Conservation (phyloP, 2,113 vertebrate genomes). For the Cairina moschata region DNA sequence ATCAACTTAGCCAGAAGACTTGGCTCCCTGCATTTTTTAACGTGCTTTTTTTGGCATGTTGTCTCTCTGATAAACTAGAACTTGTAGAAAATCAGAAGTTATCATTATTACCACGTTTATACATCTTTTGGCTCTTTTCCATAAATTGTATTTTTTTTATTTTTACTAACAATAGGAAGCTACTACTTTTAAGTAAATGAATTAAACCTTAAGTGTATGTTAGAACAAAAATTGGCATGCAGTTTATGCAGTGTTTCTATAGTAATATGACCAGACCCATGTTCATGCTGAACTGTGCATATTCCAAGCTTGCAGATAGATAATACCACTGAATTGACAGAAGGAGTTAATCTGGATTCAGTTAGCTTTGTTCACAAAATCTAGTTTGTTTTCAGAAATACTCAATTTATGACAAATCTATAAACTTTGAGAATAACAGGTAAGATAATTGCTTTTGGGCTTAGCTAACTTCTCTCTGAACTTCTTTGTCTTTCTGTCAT, state of each 20-base stretch:
- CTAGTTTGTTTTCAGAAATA: background rate
- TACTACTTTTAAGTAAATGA: background rate
- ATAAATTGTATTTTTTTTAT: background rate
- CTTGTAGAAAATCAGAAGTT: background rate
- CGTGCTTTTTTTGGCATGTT: background rate
- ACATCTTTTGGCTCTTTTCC: background rate
- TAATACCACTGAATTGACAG: background rate
- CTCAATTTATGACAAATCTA: background rate
- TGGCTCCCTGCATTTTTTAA: background rate
- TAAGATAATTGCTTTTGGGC: background rate
- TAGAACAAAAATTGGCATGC: background rate
- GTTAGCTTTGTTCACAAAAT: background rate
- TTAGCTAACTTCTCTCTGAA: background rate
- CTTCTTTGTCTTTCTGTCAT: constrained; percentile 31
- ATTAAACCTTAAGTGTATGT: background rate
- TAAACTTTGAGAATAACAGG: background rate
- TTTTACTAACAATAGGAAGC: background rate
- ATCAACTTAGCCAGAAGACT: background rate
- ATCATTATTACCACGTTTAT: rapidly evolving
- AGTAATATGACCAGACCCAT: background rate
- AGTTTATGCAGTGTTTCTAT: background rate
- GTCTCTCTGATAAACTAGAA: background rate
- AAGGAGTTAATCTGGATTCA: background rate
- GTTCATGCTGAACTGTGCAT: background rate
- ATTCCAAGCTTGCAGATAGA: background rate